Evolutionary conservation across 2,797 vertebrate species (phyloP).

Genomic region (Nyctibius grandis): DNA sequence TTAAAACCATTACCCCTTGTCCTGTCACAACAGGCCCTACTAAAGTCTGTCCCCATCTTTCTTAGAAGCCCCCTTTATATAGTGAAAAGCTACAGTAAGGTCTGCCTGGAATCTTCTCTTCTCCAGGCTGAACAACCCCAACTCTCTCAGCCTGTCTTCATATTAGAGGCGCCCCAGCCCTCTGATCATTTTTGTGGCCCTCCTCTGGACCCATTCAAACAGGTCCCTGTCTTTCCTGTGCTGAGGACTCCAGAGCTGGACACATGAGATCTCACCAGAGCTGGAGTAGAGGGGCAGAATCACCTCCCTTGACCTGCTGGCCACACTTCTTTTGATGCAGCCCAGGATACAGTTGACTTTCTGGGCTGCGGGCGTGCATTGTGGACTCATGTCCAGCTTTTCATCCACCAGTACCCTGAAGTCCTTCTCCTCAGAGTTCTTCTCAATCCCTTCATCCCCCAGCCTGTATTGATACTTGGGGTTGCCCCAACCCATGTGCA

Average conservation of each 20-base stretch:
- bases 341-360: background rate
- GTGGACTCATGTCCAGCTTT: background rate
- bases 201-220: too few relatives aligned
- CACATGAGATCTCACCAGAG: background rate
- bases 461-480: background rate
- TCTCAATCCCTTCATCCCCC: background rate
- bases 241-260: background rate
- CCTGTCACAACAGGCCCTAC: too few relatives aligned
- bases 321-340: background rate
- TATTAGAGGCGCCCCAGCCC: too few relatives aligned
- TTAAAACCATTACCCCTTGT: too few relatives aligned
- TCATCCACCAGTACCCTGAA: background rate
- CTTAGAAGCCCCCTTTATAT: too few relatives aligned
- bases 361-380: rapidly evolving
- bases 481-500: background rate
- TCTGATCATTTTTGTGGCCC: too few relatives aligned
- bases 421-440: background rate
- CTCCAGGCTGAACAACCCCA: too few relatives aligned
- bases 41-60: too few relatives aligned
- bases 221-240: too few relatives aligned
- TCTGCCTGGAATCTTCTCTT: too few relatives aligned
- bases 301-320: background rate
- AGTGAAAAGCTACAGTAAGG: too few relatives aligned
- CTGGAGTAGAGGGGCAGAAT: background rate
- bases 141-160: too few relatives aligned